Conservation (phyloP, 2,113 vertebrate genomes). For the Mastomys coucha region DNA sequence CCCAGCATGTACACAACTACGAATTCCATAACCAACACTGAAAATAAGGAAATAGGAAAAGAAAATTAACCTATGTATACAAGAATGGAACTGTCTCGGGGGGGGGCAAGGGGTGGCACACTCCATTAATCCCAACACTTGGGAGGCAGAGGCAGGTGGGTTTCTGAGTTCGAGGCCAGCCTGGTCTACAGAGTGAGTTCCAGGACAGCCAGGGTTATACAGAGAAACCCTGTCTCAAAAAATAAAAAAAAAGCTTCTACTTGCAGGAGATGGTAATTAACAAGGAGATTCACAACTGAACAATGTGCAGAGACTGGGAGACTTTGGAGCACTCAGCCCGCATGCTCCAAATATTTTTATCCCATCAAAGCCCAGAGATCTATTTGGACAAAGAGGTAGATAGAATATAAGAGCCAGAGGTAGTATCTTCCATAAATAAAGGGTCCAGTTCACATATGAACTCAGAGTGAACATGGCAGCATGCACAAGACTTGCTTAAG, state of each 20-base stretch:
- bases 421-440: not conserved
- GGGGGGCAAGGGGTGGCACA: too few species aligned
- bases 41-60: not conserved
- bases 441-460: not conserved
- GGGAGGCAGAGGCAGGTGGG: too few species aligned
- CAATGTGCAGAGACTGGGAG: not conserved
- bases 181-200: too few species aligned
- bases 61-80: too few species aligned
- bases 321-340: not conserved
- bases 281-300: not conserved
- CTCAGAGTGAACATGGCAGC: not conserved
- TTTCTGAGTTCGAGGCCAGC: too few species aligned
- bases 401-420: not conserved
- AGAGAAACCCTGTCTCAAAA: too few species aligned
- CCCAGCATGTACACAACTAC: not conserved
- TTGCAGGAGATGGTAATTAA: not conserved
- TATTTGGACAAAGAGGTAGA: not conserved
- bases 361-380: not conserved
- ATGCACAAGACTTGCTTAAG: not conserved
- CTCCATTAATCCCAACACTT: too few species aligned
- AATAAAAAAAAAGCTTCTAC: not conserved
- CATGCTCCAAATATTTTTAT: not conserved
- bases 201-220: too few species aligned
- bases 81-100: too few species aligned
- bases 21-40: not conserved